Evolutionary conservation across 2,113 vertebrate species (phyloP).

Genomic region (Lophotis ruficrista): DNA sequence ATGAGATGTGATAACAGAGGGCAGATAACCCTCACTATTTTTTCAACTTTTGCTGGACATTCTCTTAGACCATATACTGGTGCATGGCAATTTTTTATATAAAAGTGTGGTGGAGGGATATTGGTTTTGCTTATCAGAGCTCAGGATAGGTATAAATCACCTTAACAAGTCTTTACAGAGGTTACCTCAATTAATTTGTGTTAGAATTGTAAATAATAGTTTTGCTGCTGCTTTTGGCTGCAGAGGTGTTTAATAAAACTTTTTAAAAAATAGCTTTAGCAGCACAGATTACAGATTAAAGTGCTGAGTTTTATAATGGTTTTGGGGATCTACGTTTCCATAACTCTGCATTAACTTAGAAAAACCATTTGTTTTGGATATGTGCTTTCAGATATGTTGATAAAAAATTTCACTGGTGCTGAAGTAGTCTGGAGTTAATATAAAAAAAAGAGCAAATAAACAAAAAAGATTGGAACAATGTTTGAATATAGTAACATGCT

Average conservation of each 20-base stretch:
- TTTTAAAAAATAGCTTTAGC: not conserved
- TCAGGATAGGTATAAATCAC: not conserved
- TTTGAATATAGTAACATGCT: not conserved
- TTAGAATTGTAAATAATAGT: not conserved
- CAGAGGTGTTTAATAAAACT: not conserved
- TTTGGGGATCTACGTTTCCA: not conserved
- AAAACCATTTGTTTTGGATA: not conserved
- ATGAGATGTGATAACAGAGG: not conserved
- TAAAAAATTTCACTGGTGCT: not conserved
- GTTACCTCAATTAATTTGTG: not conserved
- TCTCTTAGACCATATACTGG: accelerated
- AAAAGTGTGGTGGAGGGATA: not conserved
- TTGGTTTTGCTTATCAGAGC: not conserved
- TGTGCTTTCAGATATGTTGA: not conserved
- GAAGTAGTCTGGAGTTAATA: not conserved
- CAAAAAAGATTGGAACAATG: not conserved
- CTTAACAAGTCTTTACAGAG: not conserved
- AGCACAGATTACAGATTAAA: not conserved
- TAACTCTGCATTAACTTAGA: not conserved
- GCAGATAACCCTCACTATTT: not conserved
- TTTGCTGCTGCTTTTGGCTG: not conserved
- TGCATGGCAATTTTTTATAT: not conserved
- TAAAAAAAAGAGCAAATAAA: not conserved
- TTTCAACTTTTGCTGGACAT: not conserved
- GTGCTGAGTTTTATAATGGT: not conserved